Base-by-base conservation (phyloP, 2,797 vertebrate species). In the Smutsia temminckii region DNA sequence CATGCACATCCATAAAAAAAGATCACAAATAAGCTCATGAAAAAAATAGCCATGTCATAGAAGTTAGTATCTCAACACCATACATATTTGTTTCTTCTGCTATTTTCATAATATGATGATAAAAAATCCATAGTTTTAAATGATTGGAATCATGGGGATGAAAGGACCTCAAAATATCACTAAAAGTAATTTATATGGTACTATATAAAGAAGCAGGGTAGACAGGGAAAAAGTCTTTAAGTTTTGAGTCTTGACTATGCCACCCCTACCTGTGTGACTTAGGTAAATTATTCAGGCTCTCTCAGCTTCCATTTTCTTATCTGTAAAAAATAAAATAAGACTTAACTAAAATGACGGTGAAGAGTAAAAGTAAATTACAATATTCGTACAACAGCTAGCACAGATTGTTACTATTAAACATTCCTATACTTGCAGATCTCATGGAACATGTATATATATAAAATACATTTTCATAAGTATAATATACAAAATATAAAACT, bases 271-370 rank as follows among this genome's bases (percentile, higher is more conserved):
- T 79, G 2, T 68, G 42, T 79, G 27, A 79, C 5, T 27, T 63
- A 61, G 11, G 32, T 51, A 68, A 68, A 61, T 90, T 72, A 71
- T 69, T 95, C 77, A 84, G 78, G 18, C 8, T 68, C 69, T 59
- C 40, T 34, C 20, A n/a, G 34, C 17, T 23, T 79, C 29, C 12
- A 81, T 59, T 64, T 74, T 34, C 84, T 96, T 84, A 63, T 78
- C 84, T 92, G 8, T 92, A 85, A 90, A 77, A 78, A 59, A 53
- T 8, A 83, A 85, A 64, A 83, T 42, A 66, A 81, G n/a, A 87
- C 37, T 23, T 66, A 89, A 90, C 32, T 53, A 34, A 78, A 79
- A 51, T 57, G 37, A 21, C 55, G 91, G 4, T 66, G 12, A 94
- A 64, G n/a, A 69, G 0, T 66, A 88, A 91, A 49, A 55, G 40